Evolutionary conservation across 1,140 invertebrate genomes (phyloP).

Genomic region (Nasonia vitripennis): DNA sequence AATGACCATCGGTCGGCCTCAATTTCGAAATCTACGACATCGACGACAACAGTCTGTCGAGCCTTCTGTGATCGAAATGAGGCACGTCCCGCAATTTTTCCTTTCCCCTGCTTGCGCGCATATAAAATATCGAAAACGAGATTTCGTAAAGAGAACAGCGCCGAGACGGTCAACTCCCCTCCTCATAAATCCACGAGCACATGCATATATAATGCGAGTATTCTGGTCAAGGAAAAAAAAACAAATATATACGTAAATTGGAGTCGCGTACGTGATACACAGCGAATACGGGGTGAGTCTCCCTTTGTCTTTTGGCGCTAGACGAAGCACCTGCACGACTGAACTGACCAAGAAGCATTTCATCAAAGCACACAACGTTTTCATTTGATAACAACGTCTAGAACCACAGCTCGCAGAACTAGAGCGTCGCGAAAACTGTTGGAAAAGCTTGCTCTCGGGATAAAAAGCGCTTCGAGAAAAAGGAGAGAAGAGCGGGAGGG

Average conservation of each 20-base stretch:
- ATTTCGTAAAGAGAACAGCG: conserved; percentile 19
- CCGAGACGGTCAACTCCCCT: conserved; percentile 34
- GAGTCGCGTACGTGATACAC: conserved; percentile 24
- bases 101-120: neutral
- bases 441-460: neutral
- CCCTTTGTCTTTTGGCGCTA: conserved; percentile 26
- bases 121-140: conserved; percentile 31
- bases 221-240: conserved; percentile 25
- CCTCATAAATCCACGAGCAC: conserved; percentile 41
- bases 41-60: neutral
- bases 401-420: neutral
- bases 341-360: conserved; percentile 13
- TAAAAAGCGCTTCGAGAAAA: conserved; percentile 7
- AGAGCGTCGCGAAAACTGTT: neutral
- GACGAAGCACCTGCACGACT: neutral
- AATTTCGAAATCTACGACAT: neutral
- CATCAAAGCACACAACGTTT: too few species aligned
- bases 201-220: neutral
- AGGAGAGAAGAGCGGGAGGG: conserved; percentile 38
- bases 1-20: too few species aligned
- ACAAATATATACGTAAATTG: conserved; percentile 52
- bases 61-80: neutral
- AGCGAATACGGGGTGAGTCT: neutral
- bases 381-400: too few species aligned
- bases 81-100: conserved; percentile 19